These are phyloP conservation scores for Gephyroberyx darwinii DNA, from an alignment of 2,797 vertebrate species.

Conservation along the genomic window DNA sequence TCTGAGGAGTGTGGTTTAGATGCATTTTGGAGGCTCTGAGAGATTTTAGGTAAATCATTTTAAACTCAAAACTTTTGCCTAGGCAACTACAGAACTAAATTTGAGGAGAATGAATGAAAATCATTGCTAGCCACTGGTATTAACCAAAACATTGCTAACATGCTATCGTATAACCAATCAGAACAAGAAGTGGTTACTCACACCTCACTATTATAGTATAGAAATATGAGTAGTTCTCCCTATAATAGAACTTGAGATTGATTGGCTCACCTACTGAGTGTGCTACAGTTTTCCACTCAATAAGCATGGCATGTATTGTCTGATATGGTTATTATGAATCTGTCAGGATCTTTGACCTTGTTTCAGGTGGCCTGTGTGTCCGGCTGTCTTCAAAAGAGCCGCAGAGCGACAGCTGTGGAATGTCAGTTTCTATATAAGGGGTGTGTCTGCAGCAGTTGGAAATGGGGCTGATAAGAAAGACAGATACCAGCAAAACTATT, in stretches of 20 bases:
- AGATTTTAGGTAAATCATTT: no score
- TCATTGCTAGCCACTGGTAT: no score
- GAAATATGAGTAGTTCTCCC: background rate
- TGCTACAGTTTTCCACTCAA: background rate
- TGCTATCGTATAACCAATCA: no score
- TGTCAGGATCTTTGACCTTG: constrained; percentile 41
- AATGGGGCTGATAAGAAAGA: constrained; percentile 60
- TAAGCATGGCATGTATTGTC: constrained; percentile 12
- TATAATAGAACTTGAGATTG: background rate
- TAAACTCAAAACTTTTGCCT: no score
- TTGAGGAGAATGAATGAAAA: constrained; percentile 1
- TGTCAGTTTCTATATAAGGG: constrained; percentile 65
- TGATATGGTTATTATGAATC: constrained; percentile 3
- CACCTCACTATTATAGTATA: background rate
- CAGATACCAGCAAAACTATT: constrained; percentile 46
- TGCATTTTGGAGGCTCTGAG: no score
- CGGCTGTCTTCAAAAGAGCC: constrained; percentile 26
- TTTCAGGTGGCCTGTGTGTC: constrained; percentile 34
- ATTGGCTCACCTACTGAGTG: background rate
- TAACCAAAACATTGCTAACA: no score
- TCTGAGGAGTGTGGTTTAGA: no score
- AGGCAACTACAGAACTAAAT: no score
- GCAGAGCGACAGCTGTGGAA: constrained; percentile 42
- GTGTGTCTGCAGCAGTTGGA: constrained; percentile 53
- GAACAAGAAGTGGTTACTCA: background rate